Evolutionary conservation across 2,888 invertebrate genomes (phyloP).

Genomic region (Oxyteleia sp.): DNA sequence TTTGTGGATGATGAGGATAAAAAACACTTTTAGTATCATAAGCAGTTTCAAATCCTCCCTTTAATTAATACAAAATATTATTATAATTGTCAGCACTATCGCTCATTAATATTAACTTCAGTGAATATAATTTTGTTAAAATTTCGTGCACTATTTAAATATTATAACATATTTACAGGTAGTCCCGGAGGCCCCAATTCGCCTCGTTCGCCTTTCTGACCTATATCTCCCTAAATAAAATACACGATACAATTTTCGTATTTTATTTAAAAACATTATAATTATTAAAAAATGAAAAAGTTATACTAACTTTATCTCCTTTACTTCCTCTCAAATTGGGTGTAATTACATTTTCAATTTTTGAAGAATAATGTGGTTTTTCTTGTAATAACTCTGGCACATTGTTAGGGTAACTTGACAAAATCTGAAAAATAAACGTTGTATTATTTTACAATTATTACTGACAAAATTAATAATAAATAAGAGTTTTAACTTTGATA

Average conservation of each 20-base stretch:
- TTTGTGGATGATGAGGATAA: conserved; percentile 29
- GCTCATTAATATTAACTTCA: background rate
- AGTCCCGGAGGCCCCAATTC: conserved; percentile 39
- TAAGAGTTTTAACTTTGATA: background rate
- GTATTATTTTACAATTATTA: background rate
- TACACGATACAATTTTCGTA: background rate
- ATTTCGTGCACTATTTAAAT: background rate
- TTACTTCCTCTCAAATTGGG: conserved; percentile 6
- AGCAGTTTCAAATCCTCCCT: conserved; percentile 36
- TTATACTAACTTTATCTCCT: conserved; percentile 34
- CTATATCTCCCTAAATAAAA: conserved; percentile 14
- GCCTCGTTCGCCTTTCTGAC: conserved; percentile 33
- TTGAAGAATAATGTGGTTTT: conserved; percentile 8
- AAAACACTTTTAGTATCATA: conserved; percentile 50
- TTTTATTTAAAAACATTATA: background rate
- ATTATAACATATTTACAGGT: conserved; percentile 24
- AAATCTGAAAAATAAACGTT: conserved; percentile 13
- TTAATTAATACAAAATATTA: conserved; percentile 17
- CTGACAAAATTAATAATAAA: background rate
- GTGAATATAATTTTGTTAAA: background rate
- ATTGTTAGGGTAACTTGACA: conserved; percentile 1
- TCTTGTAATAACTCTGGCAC: conserved; percentile 9
- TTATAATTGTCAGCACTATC: background rate
- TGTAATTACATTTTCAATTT: background rate
- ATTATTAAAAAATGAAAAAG: no score